A percentile compares a stretch with the other conserved stretches of the same genome.
Conservation (phyloP, 2,797 vertebrate genomes). For the Cuculus canorus region DNA sequence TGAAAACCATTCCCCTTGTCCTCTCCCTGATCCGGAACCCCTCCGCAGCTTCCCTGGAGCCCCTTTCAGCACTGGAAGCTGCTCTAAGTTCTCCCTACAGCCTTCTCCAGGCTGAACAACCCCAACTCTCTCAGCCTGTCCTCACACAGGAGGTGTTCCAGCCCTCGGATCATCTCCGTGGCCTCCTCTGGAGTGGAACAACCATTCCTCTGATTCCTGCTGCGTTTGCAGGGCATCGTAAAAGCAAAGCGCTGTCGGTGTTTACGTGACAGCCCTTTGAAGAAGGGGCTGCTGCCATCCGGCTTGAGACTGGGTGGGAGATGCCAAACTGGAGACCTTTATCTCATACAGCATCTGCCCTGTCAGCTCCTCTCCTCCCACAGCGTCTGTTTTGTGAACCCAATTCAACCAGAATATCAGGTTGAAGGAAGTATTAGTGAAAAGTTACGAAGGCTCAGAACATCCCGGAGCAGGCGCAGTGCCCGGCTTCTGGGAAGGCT, state of each 20-base stretch:
- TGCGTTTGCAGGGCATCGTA: neutral
- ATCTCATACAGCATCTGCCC: neutral
- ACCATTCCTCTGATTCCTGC: neutral
- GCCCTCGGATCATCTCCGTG: no score
- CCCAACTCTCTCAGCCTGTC: no score
- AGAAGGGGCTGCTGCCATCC: neutral
- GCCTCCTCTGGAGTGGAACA: neutral
- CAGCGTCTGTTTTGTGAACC: neutral
- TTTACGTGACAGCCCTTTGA: neutral
- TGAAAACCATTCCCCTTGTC: no score
- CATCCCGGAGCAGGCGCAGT: neutral
- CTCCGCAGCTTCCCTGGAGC: no score
- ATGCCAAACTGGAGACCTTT: neutral
- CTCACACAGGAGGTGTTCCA: no score
- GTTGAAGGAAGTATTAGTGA: neutral
- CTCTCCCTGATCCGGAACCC: no score
- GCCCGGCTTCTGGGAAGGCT: neutral
- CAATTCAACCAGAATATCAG: neutral
- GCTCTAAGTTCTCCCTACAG: no score
- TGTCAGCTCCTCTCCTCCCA: neutral
- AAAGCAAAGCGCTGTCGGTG: neutral
- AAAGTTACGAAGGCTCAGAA: neutral
- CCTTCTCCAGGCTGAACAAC: no score
- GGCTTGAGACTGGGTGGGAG: neutral
- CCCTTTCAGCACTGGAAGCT: no score